Percentiles rank a stretch among this genome's conserved stretches.
Conservation (phyloP, 2,888 invertebrate species). For the Euproctis similis region DNA sequence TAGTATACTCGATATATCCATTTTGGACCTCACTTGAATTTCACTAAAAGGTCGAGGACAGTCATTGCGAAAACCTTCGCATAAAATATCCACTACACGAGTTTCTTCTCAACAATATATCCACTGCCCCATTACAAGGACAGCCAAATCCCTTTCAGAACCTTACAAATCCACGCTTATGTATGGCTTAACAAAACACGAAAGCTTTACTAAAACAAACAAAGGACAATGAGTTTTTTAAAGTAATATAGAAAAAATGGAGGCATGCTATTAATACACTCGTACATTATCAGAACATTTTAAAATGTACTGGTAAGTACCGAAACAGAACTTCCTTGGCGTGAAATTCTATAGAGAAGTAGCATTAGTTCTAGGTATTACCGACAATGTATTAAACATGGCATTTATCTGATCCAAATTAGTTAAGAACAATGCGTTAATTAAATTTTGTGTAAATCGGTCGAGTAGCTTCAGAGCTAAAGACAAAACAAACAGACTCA, state of each 20-base stretch:
- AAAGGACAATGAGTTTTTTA: neutral
- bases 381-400: too few relatives aligned
- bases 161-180: conserved; percentile 35
- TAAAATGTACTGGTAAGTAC: too few relatives aligned
- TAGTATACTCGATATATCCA: conserved; percentile 19
- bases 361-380: too few relatives aligned
- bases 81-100: conserved; percentile 33
- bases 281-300: too few relatives aligned
- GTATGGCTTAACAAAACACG: conserved; percentile 31
- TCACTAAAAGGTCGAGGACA: conserved; percentile 36
- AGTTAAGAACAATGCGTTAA: too few relatives aligned
- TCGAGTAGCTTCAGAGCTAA: too few relatives aligned
- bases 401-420: too few relatives aligned
- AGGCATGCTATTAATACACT: too few relatives aligned
- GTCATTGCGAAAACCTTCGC: conserved; percentile 44
- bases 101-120: conserved; percentile 42
- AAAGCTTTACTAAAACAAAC: conserved; percentile 27
- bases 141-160: conserved; percentile 38
- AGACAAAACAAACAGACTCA: too few relatives aligned
- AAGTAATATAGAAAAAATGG: neutral
- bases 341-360: too few relatives aligned
- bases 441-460: too few relatives aligned
- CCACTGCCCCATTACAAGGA: conserved; percentile 27
- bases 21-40: conserved; percentile 32
- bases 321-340: too few relatives aligned